Base-by-base conservation (phyloP, 2,888 invertebrate species). In the Orgyia antiqua region DNA sequence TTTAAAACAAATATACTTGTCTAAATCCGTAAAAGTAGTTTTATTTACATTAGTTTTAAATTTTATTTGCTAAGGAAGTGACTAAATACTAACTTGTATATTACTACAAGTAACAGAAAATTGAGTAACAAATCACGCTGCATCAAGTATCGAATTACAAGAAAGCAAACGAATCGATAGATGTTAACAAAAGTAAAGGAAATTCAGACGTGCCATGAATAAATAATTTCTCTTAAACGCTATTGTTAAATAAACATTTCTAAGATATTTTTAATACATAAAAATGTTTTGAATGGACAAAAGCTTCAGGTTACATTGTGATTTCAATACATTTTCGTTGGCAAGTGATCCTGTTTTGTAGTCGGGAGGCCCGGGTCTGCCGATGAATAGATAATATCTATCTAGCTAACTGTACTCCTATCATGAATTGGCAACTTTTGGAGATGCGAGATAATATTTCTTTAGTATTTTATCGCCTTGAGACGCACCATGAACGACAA, bases 331-430 rank as follows among this genome's bases (percentile, higher is more conserved):
- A 73, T 82, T 83, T 79, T 75, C 73, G 68, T 67, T 68, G 53
- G 68, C 73, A 74, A 83, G 76, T 82, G 76, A 73, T 71, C 74
- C 77, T 73, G 76, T 82, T 79, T 72, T 64, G 62, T 62, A 75
- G 56, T 59, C 54, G 59, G 56, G 59, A 68, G 60, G 70, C 69
- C 58, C 55, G 67, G 71, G 65, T 63, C 66, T 59, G 58, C 45
- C 75, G 71, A 74, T 80, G 80, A 79, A 80, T 79, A 75, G 80
- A 76, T 78, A 78, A 78, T 74, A 76, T 74, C 70, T 70, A 76
- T 70, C 73, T 67, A 65, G 68, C 70, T 68, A 71, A 71, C 73
- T 68, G 64, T 60, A 66, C 63, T 64, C 69, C 63, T 68, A 68
- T 69, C 74, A 69, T 79, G 82, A 80, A 71, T 75, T 62, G 72